Percentiles rank a stretch among this genome's conserved stretches.
Evolutionary conservation across 2,113 vertebrate genomes (phyloP).

Genomic region (Agapornis roseicollis): DNA sequence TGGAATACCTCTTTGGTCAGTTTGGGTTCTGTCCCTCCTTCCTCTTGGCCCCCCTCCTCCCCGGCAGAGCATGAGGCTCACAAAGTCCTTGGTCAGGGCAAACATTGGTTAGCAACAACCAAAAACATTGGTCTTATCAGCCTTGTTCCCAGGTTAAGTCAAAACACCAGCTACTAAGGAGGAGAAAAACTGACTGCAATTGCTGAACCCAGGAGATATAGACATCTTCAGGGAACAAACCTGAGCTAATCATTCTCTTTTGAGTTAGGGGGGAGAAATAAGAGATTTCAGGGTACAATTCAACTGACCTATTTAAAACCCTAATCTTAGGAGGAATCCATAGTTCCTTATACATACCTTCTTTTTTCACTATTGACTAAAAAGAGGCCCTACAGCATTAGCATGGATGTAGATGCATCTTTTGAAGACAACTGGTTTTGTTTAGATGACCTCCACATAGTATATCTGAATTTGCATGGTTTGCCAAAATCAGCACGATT

Average conservation of each 20-base stretch:
- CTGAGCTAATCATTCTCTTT: neutral
- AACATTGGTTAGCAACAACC: too few species aligned
- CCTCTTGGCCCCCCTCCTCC: too few species aligned
- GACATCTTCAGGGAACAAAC: neutral
- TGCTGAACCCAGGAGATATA: too few species aligned
- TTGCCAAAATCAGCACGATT: neutral
- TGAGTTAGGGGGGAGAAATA: neutral
- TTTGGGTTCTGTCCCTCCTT: too few species aligned
- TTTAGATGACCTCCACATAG: neutral
- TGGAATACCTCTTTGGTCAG: too few species aligned
- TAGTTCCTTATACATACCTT: neutral
- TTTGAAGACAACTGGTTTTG: neutral
- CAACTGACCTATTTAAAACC: neutral
- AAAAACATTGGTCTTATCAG: too few species aligned
- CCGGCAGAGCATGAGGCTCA: too few species aligned
- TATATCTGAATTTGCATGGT: neutral
- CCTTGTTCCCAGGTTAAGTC: too few species aligned
- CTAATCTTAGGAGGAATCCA: neutral
- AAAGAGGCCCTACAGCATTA: neutral
- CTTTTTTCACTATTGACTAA: neutral
- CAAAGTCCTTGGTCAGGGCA: too few species aligned
- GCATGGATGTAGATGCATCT: neutral
- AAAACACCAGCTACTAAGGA: too few species aligned
- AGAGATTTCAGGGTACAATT: constrained; percentile 3
- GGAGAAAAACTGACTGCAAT: too few species aligned